phyloP scores from a whole-genome alignment of 2,888 invertebrate genomes.

The Gerris lacustris region DNA sequence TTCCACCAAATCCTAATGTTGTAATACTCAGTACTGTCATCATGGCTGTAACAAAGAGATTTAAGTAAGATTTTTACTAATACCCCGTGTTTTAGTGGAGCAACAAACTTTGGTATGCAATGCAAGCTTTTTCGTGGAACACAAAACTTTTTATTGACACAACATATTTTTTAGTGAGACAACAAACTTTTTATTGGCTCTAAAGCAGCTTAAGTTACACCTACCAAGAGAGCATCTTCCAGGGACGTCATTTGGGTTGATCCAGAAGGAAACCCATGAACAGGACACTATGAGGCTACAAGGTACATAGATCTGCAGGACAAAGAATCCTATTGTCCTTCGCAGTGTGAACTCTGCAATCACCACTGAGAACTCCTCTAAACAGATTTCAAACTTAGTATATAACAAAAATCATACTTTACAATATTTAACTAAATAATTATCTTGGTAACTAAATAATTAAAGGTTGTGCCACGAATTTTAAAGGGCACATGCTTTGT shows the following conservation, averaged over 20 bases:
- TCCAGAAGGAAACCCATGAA: constrained; percentile 55
- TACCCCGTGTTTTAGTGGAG: background rate
- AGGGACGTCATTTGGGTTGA: constrained; percentile 51
- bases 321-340: constrained; percentile 42
- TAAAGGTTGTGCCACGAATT: background rate
- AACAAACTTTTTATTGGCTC: too few species aligned
- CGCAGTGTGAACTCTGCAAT: constrained; percentile 35
- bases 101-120: background rate
- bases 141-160: too few species aligned
- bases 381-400: background rate
- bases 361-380: constrained; percentile 35
- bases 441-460: background rate
- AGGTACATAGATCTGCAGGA: constrained; percentile 51
- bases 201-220: too few species aligned
- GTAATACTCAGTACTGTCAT: constrained; percentile 52
- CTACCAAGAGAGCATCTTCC: constrained; percentile 48
- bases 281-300: constrained; percentile 50
- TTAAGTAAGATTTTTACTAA: background rate
- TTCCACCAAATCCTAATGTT: constrained; percentile 49
- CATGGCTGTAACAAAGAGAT: constrained; percentile 39
- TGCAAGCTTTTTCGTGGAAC: too few species aligned
- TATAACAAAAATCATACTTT: background rate
- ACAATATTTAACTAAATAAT: background rate
- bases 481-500: background rate
- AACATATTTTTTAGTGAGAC: too few species aligned